Conservation (phyloP, 2,797 vertebrate species). For the Micrastur ruficollis region DNA sequence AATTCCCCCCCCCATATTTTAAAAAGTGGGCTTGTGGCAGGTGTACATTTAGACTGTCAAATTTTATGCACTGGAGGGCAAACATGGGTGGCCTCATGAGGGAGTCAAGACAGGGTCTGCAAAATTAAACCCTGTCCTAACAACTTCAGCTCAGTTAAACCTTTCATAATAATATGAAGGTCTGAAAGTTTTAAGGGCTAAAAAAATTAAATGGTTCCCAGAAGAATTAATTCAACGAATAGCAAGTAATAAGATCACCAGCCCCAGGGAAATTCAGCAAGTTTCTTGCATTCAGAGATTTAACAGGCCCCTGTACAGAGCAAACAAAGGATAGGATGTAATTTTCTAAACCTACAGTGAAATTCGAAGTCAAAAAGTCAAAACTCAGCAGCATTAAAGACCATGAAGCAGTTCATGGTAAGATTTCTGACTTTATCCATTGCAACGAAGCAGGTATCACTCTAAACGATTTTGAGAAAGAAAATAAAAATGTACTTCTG, state of each 20-base stretch:
- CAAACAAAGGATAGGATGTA: not conserved
- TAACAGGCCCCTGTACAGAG: not conserved
- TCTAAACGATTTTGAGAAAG: not conserved
- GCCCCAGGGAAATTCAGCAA: conserved; percentile 17
- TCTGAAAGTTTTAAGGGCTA: conserved; percentile 17
- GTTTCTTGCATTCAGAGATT: not conserved
- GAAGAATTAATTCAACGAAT: not conserved
- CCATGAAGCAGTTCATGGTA: not conserved
- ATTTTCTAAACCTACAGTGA: conserved; percentile 23
- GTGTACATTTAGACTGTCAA: not conserved
- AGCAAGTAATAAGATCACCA: not conserved
- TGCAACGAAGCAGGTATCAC: not conserved
- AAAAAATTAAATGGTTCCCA: conserved; percentile 13
- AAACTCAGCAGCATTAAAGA: conserved; percentile 2
- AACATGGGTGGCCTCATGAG: not conserved
- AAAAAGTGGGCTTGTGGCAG: not conserved
- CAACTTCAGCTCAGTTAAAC: not conserved
- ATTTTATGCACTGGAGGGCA: not conserved
- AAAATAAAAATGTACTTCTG: not conserved
- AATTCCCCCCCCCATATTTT: not conserved
- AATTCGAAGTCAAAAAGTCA: not conserved
- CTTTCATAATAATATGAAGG: not conserved
- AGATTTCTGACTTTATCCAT: not conserved
- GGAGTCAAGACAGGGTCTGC: not conserved
- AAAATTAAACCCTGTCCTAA: conserved; percentile 10